These are phyloP conservation scores for Xylocampa areola DNA, from an alignment of 2,888 invertebrate species.

Conservation along the genomic window DNA sequence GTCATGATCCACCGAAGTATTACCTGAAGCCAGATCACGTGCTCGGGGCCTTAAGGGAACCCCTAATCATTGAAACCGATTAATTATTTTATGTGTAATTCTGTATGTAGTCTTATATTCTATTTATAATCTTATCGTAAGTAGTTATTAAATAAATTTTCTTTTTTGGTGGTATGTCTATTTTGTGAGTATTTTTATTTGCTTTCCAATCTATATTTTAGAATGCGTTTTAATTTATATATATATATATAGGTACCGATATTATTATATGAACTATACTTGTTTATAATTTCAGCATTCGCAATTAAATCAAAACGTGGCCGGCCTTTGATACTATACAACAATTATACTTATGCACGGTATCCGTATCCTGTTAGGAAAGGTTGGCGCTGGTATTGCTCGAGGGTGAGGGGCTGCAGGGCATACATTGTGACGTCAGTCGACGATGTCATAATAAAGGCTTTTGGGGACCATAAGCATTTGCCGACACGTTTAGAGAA, in stretches of 20 bases:
- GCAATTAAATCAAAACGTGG: slow-evolving; percentile 72
- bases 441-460: slow-evolving; percentile 64
- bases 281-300: slow-evolving; percentile 59
- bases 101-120: not conserved
- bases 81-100: slow-evolving; percentile 28
- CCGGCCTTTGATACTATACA: slow-evolving; percentile 71
- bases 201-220: not conserved
- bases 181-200: slow-evolving; percentile 11
- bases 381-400: slow-evolving; percentile 82
- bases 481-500: slow-evolving; percentile 26
- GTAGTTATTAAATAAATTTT: not conserved
- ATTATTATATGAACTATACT: too few species aligned
- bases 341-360: slow-evolving; percentile 75
- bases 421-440: slow-evolving; percentile 72
- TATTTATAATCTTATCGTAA: not conserved
- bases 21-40: slow-evolving; percentile 80
- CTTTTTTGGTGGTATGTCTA: slow-evolving; percentile 4
- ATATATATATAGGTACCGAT: too few species aligned
- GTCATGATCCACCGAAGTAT: slow-evolving; percentile 83
- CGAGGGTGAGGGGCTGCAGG: slow-evolving; percentile 75
- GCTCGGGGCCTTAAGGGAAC: slow-evolving; percentile 74
- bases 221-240: too few species aligned
- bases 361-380: slow-evolving; percentile 71
- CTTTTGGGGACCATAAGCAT: slow-evolving; percentile 69
- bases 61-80: slow-evolving; percentile 68